phyloP scores from a whole-genome alignment of 2,888 invertebrate species.

The Coecobrya sp. region DNA sequence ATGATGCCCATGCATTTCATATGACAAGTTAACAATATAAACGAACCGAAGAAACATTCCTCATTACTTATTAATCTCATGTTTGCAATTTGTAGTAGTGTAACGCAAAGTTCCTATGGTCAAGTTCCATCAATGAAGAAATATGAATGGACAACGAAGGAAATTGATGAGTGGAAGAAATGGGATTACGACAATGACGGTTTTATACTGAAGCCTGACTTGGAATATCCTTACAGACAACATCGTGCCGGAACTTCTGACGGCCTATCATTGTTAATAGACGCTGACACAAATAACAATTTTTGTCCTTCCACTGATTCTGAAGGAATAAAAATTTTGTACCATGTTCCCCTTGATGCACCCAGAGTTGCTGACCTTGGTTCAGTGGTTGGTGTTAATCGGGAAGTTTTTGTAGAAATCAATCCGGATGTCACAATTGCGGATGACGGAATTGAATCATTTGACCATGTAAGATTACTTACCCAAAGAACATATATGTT shows the following conservation, averaged over 20 bases:
- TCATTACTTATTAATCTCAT: too few relatives aligned
- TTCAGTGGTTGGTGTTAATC: conserved; percentile 64
- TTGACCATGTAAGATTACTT: conserved; percentile 58
- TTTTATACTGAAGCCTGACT: conserved; percentile 31
- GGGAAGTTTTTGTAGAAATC: conserved; percentile 73
- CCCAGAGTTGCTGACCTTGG: conserved; percentile 78
- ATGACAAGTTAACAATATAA: too few relatives aligned
- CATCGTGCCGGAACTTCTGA: conserved; percentile 69
- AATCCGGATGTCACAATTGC: conserved; percentile 78
- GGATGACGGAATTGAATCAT: conserved; percentile 69
- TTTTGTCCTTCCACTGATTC: conserved; percentile 83
- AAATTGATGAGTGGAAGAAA: conserved; percentile 75
- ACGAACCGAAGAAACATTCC: too few relatives aligned
- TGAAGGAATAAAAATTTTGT: conserved; percentile 76
- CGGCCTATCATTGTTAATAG: conserved; percentile 76
- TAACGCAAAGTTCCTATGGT: not conserved
- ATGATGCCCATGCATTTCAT: too few relatives aligned
- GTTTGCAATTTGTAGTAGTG: not conserved
- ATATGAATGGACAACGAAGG: conserved; percentile 39
- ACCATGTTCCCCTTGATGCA: conserved; percentile 69
- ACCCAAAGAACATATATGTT: too few relatives aligned
- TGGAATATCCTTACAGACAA: conserved; percentile 66
- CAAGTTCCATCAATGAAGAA: not conserved
- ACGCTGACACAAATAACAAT: conserved; percentile 80
- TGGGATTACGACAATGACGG: conserved; percentile 78